phyloP scores from a whole-genome alignment of 1,140 invertebrate species.

The Mizuhopecten yessoensis region DNA sequence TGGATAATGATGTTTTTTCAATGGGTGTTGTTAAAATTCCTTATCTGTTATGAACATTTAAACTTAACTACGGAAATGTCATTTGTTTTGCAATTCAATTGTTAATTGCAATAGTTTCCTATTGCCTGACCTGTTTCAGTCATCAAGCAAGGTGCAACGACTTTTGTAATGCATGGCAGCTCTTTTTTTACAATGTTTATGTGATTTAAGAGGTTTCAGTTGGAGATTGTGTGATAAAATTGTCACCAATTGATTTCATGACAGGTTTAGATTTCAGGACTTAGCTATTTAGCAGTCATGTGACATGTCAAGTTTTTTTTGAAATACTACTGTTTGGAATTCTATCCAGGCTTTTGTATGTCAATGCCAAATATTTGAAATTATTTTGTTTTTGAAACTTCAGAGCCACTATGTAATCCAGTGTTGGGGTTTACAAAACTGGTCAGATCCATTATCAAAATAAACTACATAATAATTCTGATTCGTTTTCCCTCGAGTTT shows the following conservation, averaged over 20 bases:
- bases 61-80: no score
- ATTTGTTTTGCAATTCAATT: background rate
- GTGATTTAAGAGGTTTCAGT: background rate
- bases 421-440: background rate
- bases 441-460: no score
- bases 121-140: background rate
- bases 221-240: background rate
- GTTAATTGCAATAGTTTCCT: background rate
- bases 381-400: background rate
- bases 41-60: no score
- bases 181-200: background rate
- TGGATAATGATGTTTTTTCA: no score
- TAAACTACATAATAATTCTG: no score
- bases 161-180: background rate
- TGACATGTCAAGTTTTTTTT: background rate
- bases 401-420: no score
- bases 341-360: background rate
- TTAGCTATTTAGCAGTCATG: conserved; percentile 3
- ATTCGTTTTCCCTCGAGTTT: no score
- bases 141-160: background rate
- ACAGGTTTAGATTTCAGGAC: background rate
- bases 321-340: background rate
- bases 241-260: conserved; percentile 8
- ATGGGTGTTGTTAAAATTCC: no score
- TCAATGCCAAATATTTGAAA: background rate